Conservation (phyloP, 2,888 invertebrate genomes). For the Lacanobia oleracea region DNA sequence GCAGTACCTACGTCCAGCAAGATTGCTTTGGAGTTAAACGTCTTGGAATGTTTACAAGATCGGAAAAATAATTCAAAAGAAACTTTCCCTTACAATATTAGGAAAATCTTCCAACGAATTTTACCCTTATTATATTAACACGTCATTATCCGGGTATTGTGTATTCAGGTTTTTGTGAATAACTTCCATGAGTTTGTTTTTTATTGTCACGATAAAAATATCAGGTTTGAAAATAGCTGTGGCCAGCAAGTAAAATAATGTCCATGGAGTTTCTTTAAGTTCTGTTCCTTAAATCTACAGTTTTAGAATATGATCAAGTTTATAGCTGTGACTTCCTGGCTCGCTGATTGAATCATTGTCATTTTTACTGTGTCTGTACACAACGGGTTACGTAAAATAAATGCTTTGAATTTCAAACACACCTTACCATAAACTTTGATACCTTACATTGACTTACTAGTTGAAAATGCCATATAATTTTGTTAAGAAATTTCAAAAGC, state of each 20-base stretch:
- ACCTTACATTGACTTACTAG: background rate
- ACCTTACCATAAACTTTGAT: too few relatives aligned
- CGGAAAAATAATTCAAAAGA: background rate
- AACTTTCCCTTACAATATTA: constrained; percentile 17
- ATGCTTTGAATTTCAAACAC: background rate
- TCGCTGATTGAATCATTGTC: background rate
- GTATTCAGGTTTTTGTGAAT: constrained; percentile 1
- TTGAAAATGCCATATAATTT: background rate
- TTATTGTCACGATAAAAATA: too few relatives aligned
- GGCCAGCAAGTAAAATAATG: background rate
- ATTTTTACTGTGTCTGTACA: background rate
- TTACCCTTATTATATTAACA: constrained; percentile 24
- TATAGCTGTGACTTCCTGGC: background rate
- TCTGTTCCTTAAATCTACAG: background rate
- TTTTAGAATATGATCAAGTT: background rate
- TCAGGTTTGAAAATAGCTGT: too few relatives aligned
- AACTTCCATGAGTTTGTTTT: background rate
- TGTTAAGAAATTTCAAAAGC: background rate
- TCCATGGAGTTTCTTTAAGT: background rate
- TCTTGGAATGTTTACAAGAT: constrained; percentile 2
- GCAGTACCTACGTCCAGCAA: background rate
- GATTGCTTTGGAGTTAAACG: background rate
- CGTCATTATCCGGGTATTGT: background rate
- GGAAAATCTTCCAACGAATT: constrained; percentile 12
- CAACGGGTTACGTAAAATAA: background rate